A percentile compares a stretch with the other conserved stretches of the same genome.
Conservation (phyloP, 2,113 vertebrate species). For the Puma concolor region DNA sequence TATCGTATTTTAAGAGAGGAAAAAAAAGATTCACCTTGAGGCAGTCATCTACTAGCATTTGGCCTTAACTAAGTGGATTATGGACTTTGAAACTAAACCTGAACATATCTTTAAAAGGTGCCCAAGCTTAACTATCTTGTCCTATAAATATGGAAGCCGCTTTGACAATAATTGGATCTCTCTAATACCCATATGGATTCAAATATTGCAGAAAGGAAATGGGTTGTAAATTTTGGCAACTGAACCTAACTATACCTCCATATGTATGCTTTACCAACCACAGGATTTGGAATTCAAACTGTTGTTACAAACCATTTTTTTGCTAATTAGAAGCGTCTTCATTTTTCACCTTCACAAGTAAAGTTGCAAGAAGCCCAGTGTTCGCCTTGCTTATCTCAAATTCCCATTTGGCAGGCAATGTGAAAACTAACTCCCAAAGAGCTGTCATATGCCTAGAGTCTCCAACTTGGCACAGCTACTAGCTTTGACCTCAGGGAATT, state of each 20-base stretch:
- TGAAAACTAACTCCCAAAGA: conserved; percentile 74
- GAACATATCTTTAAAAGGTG: conserved; percentile 71
- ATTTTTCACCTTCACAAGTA: conserved; percentile 85
- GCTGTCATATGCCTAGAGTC: conserved; percentile 76
- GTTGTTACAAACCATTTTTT: conserved; percentile 79
- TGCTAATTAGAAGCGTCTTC: conserved; percentile 87
- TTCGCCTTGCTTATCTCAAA: conserved; percentile 77
- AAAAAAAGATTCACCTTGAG: neutral
- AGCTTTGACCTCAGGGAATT: conserved; percentile 85
- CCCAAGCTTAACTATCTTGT: conserved; percentile 75
- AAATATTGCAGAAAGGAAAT: conserved; percentile 84
- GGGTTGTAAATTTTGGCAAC: conserved; percentile 78
- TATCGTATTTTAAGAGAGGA: conserved; percentile 9
- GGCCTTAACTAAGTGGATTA: conserved; percentile 64
- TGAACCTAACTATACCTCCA: conserved; percentile 54
- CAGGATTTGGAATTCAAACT: conserved; percentile 79
- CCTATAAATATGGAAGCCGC: conserved; percentile 68
- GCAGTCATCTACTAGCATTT: conserved; percentile 45
- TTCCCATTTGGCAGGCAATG: conserved; percentile 79
- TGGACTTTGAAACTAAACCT: conserved; percentile 51
- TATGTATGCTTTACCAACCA: conserved; percentile 79
- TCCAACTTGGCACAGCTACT: conserved; percentile 84
- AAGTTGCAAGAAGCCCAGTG: conserved; percentile 78
- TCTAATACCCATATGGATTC: conserved; percentile 82
- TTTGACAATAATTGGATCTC: conserved; percentile 87